A percentile compares a stretch with the other conserved stretches of the same genome.
phyloP scores from a whole-genome alignment of 2,113 vertebrate genomes.

The Oreocharis arfaki region DNA sequence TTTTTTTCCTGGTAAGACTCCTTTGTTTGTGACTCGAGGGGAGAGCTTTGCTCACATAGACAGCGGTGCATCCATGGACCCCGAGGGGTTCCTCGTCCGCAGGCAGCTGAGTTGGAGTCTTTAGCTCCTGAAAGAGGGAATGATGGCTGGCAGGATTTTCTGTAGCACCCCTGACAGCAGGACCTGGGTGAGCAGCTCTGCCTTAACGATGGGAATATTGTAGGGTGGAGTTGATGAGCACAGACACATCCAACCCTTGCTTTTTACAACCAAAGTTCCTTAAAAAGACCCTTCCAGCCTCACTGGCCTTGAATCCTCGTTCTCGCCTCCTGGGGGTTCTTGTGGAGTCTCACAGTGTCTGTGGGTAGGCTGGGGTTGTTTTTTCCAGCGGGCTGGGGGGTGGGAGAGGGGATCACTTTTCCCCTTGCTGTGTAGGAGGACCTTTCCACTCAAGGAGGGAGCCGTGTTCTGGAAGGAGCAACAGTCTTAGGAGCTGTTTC shows the following conservation, averaged over 20 bases:
- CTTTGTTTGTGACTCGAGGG: not conserved
- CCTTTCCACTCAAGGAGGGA: not conserved
- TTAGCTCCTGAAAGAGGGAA: not conserved
- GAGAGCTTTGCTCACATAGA: not conserved
- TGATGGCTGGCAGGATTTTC: not conserved
- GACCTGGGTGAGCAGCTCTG: not conserved
- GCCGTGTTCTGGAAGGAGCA: not conserved
- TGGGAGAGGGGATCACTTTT: not conserved
- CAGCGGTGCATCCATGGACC: not conserved
- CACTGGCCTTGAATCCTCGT: not conserved
- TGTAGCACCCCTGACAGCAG: not conserved
- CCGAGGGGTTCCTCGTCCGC: not conserved
- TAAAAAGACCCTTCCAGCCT: constrained; percentile 42
- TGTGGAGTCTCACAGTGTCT: not conserved
- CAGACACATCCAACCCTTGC: not conserved
- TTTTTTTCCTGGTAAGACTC: not conserved
- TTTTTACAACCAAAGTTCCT: constrained; percentile 72
- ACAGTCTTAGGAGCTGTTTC: not conserved
- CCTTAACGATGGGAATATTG: not conserved
- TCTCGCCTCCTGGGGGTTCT: constrained; percentile 10
- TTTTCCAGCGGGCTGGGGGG: not conserved
- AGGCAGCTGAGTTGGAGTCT: not conserved
- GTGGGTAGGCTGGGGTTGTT: not conserved
- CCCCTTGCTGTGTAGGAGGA: not conserved
- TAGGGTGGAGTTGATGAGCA: not conserved